Base-by-base conservation (phyloP, 2,797 vertebrate genomes). In the Spondyliosoma cantharus region DNA sequence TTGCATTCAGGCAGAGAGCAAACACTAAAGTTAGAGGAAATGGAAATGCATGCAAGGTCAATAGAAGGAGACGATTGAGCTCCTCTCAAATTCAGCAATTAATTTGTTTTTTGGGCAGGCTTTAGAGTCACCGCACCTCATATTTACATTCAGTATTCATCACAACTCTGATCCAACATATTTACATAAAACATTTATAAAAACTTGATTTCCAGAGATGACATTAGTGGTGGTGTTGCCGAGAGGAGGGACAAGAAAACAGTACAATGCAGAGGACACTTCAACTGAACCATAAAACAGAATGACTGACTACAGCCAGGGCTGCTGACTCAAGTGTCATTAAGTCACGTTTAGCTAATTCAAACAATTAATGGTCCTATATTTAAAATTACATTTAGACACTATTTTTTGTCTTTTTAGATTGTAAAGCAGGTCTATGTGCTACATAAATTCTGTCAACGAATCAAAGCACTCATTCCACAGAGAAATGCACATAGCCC, bases 181-280 rank as follows among this genome's bases (percentile, higher is more conserved):
- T 67, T 81, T 58, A 42, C n/a, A 80, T 69, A 58, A 72, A 77
- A 57, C 49, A 4, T 62, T 76, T 58, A 62, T 45, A 57, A 53
- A 73, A 60, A 69, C 54, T 29, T 59, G 3, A 63, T 54, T 81
- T 52, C 54, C 14, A 43, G 71, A 58, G 57, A 58, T 0, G n/a
- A 57, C 50, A 80, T 66, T 63, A 65, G 42, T 4, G 16, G 0
- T 45, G 71, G 19, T 43, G 50, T 46, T 77, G 64, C 37, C 5
- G 29, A 58, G 52, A 45, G 3, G 5, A 45, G 67, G 49, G 1
- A 63, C 14, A 42, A 15, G 25, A 52, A 29, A 32, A 46, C 16
- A 64, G 43, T 27, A 1, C 52, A 58, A 79, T 45, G 13, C 14
- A 60, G 16, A 72, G 43, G 6, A 29, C 22, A 42, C 50, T 46